phyloP scores from a whole-genome alignment of 2,888 invertebrate genomes.

The Merodon equestris region DNA sequence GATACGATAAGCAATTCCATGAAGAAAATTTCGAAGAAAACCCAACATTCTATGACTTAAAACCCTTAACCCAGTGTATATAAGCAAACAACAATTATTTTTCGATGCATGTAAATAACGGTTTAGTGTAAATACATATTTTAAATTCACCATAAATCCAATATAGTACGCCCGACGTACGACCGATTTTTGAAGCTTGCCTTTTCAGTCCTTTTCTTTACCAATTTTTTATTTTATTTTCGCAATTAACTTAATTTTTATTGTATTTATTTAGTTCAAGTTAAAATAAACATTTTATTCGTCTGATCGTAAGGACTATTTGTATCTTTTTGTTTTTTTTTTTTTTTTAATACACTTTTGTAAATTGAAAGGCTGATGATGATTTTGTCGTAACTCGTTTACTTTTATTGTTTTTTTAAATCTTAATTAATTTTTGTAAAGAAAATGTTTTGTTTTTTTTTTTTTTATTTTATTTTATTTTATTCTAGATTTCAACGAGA shows the following conservation, averaged over 20 bases:
- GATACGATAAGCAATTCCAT: constrained; percentile 29
- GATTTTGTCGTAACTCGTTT: not conserved
- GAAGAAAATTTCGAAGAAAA: constrained; percentile 54
- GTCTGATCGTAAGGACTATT: no score
- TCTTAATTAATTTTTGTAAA: no score
- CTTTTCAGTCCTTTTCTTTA: constrained; percentile 23
- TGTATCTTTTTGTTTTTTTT: constrained; percentile 7
- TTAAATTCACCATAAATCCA: not conserved
- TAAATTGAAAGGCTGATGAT: constrained; percentile 31
- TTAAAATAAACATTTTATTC: no score
- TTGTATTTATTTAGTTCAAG: constrained; percentile 62
- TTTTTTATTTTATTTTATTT: no score
- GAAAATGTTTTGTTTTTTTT: no score
- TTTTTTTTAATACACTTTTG: constrained; percentile 24
- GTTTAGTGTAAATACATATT: constrained; percentile 51
- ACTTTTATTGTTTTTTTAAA: no score
- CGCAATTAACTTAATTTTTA: constrained; percentile 61
- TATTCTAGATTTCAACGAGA: no score
- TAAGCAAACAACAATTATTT: no score
- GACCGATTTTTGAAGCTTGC: constrained; percentile 34
- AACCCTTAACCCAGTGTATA: no score
- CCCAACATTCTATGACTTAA: no score
- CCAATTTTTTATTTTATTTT: constrained; percentile 21
- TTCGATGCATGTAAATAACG: constrained; percentile 42
- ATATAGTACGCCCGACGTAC: constrained; percentile 6